Evolutionary conservation across 1,140 invertebrate species (phyloP).

Genomic region (Akabosia matsudoensis): DNA sequence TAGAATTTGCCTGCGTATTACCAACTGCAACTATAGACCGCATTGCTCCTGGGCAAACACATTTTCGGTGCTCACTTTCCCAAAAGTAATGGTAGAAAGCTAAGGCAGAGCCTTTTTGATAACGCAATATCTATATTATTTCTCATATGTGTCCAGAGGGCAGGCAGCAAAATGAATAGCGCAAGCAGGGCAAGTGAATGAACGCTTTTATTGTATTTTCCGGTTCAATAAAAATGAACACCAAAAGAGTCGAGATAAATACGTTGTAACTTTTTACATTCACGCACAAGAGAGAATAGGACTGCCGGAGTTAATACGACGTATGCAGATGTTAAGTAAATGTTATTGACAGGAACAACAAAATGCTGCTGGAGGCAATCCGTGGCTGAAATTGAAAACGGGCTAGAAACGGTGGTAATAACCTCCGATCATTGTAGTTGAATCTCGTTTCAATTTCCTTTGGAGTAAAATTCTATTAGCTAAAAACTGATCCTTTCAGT

Average conservation of each 20-base stretch:
- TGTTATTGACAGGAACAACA: not conserved
- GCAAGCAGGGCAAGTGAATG: not conserved
- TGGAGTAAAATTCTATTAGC: not conserved
- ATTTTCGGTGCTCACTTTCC: too few relatives aligned
- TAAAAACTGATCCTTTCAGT: not conserved
- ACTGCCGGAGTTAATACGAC: not conserved
- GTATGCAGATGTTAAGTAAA: not conserved
- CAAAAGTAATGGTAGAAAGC: too few relatives aligned
- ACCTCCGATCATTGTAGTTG: too few relatives aligned
- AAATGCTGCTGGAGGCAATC: not conserved
- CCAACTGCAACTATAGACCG: too few relatives aligned
- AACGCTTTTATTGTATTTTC: constrained; percentile 20
- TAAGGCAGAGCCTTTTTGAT: too few relatives aligned
- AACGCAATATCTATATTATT: not conserved
- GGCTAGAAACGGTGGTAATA: too few relatives aligned
- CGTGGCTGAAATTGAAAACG: not conserved
- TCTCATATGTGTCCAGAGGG: not conserved
- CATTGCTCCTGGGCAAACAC: too few relatives aligned
- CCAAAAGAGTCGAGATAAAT: too few relatives aligned
- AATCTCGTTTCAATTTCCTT: not conserved
- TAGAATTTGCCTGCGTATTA: too few relatives aligned
- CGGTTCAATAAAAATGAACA: constrained; percentile 15
- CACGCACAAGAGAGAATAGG: not conserved
- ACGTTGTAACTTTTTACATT: not conserved
- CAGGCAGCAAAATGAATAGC: not conserved